Evolutionary conservation across 2,888 invertebrate genomes (phyloP).

Genomic region (Pimpla rufipes): DNA sequence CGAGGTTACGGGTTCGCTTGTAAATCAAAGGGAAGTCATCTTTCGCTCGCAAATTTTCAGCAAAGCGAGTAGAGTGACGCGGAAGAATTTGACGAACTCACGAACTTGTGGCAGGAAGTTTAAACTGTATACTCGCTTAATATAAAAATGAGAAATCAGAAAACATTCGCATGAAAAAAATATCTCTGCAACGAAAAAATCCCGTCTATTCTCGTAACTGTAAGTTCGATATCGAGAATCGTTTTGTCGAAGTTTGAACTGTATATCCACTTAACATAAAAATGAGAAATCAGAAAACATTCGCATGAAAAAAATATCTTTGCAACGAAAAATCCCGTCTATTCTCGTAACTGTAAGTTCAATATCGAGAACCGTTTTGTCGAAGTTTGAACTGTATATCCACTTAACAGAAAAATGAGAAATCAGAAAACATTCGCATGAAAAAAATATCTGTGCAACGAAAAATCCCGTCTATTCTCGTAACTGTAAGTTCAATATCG

Average conservation of each 20-base stretch:
- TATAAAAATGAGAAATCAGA: background rate
- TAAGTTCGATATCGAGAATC: background rate
- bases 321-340: background rate
- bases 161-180: too few species aligned
- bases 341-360: background rate
- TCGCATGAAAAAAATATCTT: too few species aligned
- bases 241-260: background rate
- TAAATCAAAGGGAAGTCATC: too few species aligned
- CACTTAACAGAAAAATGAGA: background rate
- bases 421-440: too few species aligned
- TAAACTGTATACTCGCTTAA: background rate
- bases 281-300: background rate
- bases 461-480: background rate
- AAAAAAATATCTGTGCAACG: too few species aligned
- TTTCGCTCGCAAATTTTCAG: too few species aligned
- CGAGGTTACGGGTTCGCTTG: too few species aligned
- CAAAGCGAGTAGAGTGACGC: too few species aligned
- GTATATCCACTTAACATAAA: background rate
- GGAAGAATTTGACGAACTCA: too few species aligned
- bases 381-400: background rate
- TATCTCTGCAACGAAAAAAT: too few species aligned
- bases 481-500: background rate
- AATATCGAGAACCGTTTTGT: background rate
- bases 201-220: background rate
- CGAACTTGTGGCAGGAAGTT: too few species aligned